phyloP scores from a whole-genome alignment of 2,888 invertebrate genomes.

The Caenorhabditis becei region DNA sequence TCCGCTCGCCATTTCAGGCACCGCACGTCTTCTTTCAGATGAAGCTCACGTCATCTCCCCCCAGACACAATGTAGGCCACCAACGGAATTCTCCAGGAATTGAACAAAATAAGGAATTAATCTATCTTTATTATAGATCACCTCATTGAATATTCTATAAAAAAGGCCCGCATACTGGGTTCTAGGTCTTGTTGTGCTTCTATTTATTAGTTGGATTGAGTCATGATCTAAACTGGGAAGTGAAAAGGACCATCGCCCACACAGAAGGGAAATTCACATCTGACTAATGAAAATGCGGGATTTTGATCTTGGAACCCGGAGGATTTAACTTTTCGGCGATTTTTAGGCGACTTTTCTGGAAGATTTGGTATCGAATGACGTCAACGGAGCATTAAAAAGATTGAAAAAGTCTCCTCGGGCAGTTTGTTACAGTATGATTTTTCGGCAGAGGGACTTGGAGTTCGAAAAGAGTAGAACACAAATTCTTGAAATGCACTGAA shows the following conservation, averaged over 20 bases:
- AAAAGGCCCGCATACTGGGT: neutral
- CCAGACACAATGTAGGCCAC: neutral
- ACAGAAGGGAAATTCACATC: neutral
- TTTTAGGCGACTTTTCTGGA: neutral
- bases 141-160: neutral
- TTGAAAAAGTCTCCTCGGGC: neutral
- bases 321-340: no score
- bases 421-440: neutral
- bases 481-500: neutral
- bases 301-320: no score
- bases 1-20: no score
- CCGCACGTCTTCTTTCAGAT: no score
- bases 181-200: neutral
- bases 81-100: neutral
- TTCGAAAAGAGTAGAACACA: neutral
- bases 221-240: neutral
- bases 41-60: neutral
- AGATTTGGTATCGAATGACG: neutral
- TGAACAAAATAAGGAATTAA: conserved; percentile 6
- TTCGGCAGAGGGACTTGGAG: no score
- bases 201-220: neutral
- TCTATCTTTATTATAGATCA: neutral
- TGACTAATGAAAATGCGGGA: neutral
- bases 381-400: neutral
- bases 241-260: neutral